These are phyloP conservation scores for Zaprionus ghesquierei DNA, from an alignment of 1,140 invertebrate genomes.

Conservation along the genomic window DNA sequence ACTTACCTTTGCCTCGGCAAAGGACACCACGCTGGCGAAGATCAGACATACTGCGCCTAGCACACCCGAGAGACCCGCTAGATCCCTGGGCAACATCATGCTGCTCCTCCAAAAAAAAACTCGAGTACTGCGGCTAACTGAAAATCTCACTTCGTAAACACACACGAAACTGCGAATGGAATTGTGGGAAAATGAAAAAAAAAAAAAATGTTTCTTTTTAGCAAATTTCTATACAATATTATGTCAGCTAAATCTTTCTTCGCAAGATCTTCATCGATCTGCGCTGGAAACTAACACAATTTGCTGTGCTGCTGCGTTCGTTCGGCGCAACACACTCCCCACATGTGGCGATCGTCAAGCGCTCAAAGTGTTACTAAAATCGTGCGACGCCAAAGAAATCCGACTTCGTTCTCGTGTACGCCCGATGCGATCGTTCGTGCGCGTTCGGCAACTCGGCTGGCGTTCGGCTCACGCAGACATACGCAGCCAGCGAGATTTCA, in stretches of 20 bases:
- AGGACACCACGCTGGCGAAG: conserved; percentile 57
- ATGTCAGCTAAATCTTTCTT: no score
- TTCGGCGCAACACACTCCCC: conserved; percentile 80
- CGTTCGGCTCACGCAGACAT: conserved; percentile 38
- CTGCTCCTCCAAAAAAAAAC: conserved; percentile 39
- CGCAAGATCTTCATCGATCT: neutral
- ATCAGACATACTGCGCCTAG: conserved; percentile 57
- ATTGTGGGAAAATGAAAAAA: conserved; percentile 18
- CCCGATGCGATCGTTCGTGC: conserved; percentile 4
- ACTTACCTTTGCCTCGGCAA: conserved; percentile 73
- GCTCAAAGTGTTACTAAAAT: conserved; percentile 82
- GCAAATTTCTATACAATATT: no score
- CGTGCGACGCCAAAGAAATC: conserved; percentile 67
- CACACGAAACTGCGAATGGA: conserved; percentile 70
- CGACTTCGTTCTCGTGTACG: conserved; percentile 52
- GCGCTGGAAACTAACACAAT: conserved; percentile 56
- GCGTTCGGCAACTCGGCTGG: conserved; percentile 29
- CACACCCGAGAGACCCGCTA: conserved; percentile 74
- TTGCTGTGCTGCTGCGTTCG: conserved; percentile 74
- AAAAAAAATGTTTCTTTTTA: no score
- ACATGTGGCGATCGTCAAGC: conserved; percentile 83
- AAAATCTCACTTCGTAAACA: conserved; percentile 49
- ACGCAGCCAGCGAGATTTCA: neutral
- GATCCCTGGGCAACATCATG: conserved; percentile 79
- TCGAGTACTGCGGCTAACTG: conserved; percentile 19